Conservation (phyloP, 2,888 invertebrate genomes). For the Erannis defoliaria region DNA sequence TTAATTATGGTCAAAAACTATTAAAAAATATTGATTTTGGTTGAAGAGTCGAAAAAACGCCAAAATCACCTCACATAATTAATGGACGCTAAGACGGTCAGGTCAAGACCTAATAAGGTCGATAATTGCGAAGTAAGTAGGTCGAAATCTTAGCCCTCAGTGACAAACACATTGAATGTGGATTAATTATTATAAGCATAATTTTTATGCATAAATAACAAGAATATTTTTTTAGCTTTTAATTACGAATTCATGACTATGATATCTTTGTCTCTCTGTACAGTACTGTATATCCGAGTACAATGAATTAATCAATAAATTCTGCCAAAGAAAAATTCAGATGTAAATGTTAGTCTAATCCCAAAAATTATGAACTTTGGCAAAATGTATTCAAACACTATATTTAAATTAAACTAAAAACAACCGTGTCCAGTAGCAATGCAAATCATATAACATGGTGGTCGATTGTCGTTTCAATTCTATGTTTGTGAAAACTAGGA, state of each 20-base stretch:
- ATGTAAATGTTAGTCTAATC: neutral
- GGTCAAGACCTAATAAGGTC: neutral
- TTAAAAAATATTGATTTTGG: too few species aligned
- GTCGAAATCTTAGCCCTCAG: constrained; percentile 18
- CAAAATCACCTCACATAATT: too few species aligned
- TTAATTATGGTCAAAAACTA: too few species aligned
- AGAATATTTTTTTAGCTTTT: neutral
- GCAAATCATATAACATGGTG: constrained; percentile 41
- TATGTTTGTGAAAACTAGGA: constrained; percentile 26
- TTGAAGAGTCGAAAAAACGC: too few species aligned
- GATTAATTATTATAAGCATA: neutral
- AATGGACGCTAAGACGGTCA: too few species aligned
- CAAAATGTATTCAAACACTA: constrained; percentile 32
- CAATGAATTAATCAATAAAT: constrained; percentile 27
- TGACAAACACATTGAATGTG: constrained; percentile 19
- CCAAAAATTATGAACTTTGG: constrained; percentile 12
- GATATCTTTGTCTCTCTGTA: neutral
- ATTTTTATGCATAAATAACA: neutral
- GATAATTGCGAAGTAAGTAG: neutral
- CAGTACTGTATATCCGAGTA: constrained; percentile 1
- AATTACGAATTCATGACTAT: neutral
- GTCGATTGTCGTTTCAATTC: constrained; percentile 5
- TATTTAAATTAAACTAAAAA: constrained; percentile 32
- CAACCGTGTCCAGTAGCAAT: constrained; percentile 38
- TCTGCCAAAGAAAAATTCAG: constrained; percentile 26